Evolutionary conservation across 2,797 vertebrate genomes (phyloP), one percentile per base, ranked within the genome.

Genomic region (Dendrocincla tyrannina): DNA sequence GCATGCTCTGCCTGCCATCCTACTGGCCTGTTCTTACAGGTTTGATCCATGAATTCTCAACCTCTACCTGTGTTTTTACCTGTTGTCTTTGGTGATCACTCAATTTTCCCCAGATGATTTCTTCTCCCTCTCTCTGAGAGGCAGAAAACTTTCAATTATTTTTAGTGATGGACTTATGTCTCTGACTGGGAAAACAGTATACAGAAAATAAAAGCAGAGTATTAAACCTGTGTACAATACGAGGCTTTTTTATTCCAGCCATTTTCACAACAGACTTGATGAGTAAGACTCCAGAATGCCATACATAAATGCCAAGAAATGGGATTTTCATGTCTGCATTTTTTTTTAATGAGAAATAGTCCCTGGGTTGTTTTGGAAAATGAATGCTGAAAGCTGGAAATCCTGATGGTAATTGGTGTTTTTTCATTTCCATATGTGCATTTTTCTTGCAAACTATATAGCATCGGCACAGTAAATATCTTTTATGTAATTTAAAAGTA

Each of bases 401-500:
- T 85, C 80, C 88, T 88, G 79, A 79, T 95, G 93, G 73, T 88
- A 93, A 95, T 91, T 88, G 84, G 73, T 88, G 73, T 66, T 84
- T 83, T 94, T 95, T 81, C 63, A 82, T 94, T 96, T 93, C 88
- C 86, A 76, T 94, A 90, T 79, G 73, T 84, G 85, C 76, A 91
- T 88, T 80, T 95, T 94, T 90, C 80, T 91, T 86, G 63, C 72
- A 91, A 96, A 70, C 60, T 93, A 63, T 94, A 49, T 89, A 76
- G 66, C 84, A 88, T 46, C 17, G 2, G 89, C 78, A 75, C 87
- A 93, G 91, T 80, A 95, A 92, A 95, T 89, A 93, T 56, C 53
- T 25, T 91, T 93, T 80, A 75, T 77, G 58, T 83, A 93, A 96
- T 94, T 91, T 94, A 87, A 89, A 94, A 93, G 91, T 94, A 82